These are phyloP conservation scores for Salmo trutta DNA, from an alignment of 2,797 vertebrate species.

Conservation along the genomic window DNA sequence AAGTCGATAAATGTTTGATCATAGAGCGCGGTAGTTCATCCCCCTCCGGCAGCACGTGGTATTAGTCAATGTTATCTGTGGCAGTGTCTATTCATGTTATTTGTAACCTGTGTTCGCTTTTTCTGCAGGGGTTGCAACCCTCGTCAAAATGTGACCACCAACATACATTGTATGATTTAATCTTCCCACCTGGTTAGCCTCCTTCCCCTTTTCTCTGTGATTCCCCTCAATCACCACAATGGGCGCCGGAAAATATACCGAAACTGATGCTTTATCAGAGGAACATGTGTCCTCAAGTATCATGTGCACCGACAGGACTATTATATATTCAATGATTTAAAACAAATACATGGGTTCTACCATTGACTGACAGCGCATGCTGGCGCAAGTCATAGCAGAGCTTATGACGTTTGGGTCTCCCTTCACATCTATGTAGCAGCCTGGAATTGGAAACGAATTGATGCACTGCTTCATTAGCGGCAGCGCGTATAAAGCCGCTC, in stretches of 20 bases:
- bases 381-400: not conserved
- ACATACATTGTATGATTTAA: not conserved
- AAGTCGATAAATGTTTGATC: conserved; percentile 22
- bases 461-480: not conserved
- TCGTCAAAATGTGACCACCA: not conserved
- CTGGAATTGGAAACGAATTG: not conserved
- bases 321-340: not conserved
- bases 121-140: not conserved
- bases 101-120: not conserved
- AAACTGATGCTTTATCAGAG: not conserved
- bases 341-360: not conserved
- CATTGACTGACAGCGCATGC: not conserved
- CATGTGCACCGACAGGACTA: not conserved
- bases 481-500: not conserved
- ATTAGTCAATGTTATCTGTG: conserved; percentile 1
- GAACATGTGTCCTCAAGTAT: not conserved
- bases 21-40: not conserved
- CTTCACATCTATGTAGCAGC: not conserved
- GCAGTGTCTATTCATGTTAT: not conserved
- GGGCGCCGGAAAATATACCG: not conserved
- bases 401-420: not conserved
- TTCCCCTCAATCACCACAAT: not conserved
- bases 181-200: not conserved
- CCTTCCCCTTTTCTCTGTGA: not conserved
- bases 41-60: not conserved